Percentiles rank a stretch among this genome's conserved stretches.
Evolutionary conservation across 23 tunicate species (phyloP).

Genomic region (Styela clava): DNA sequence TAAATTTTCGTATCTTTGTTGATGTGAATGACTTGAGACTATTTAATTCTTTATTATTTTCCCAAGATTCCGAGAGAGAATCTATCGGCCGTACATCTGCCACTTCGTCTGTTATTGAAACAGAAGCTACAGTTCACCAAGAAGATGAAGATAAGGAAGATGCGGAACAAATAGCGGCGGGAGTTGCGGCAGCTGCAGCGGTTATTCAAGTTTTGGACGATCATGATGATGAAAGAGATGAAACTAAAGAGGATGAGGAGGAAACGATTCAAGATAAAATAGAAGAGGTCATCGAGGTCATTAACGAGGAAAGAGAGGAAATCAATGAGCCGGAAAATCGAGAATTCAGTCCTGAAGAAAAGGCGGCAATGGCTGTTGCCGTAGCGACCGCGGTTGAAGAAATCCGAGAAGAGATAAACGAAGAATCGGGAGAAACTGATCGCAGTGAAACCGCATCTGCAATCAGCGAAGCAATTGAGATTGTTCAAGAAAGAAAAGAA

Average conservation of each 20-base stretch:
- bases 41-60: too few species aligned
- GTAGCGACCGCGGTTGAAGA: conserved; percentile 34
- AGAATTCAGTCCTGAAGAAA: conserved; percentile 16
- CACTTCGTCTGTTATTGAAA: conserved; percentile 57
- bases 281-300: background rate
- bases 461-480: conserved; percentile 35
- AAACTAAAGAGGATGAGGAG: conserved; percentile 18
- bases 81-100: conserved; percentile 20
- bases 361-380: conserved; percentile 31
- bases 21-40: too few species aligned
- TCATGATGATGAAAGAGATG: conserved; percentile 14
- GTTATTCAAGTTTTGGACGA: conserved; percentile 25
- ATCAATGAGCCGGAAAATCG: conserved; percentile 18
- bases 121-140: conserved; percentile 85
- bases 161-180: conserved; percentile 31
- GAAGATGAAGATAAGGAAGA: conserved; percentile 28
- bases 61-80: background rate
- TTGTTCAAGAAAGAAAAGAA: conserved; percentile 25
- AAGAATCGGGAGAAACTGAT: conserved; percentile 8
- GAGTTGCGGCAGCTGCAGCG: conserved; percentile 6
- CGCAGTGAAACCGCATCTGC: conserved; percentile 9
- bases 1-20: too few species aligned
- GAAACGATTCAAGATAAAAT: conserved; percentile 29
- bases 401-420: conserved; percentile 20
- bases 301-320: conserved; percentile 6